Conservation (phyloP, 1,140 invertebrate species). For the Solenopsis fugax region DNA sequence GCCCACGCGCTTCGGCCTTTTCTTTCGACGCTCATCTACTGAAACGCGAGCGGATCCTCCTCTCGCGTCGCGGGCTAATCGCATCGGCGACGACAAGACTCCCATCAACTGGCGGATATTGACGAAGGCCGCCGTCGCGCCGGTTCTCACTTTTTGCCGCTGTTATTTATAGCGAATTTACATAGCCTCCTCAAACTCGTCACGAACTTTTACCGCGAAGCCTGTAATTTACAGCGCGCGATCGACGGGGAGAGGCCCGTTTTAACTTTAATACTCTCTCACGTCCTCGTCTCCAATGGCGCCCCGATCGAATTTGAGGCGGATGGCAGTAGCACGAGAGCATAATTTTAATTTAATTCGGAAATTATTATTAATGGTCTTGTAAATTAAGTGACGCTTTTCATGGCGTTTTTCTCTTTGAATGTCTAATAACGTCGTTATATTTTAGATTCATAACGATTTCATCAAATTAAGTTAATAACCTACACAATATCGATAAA, state of each 20-base stretch:
- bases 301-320: slow-evolving; percentile 39
- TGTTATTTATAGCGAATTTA: slow-evolving; percentile 74
- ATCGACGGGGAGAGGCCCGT: slow-evolving; percentile 17
- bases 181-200: slow-evolving; percentile 62
- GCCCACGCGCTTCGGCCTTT: slow-evolving; percentile 32
- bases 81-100: slow-evolving; percentile 68
- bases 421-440: background rate
- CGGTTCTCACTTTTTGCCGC: slow-evolving; percentile 64
- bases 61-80: slow-evolving; percentile 37
- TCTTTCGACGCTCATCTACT: slow-evolving; percentile 59
- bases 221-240: slow-evolving; percentile 59
- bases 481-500: background rate
- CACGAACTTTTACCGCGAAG: slow-evolving; percentile 61
- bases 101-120: slow-evolving; percentile 70
- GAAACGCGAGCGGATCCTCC: slow-evolving; percentile 34
- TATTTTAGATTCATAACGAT: slow-evolving; percentile 12
- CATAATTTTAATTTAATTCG: slow-evolving; percentile 35
- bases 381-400: slow-evolving; percentile 8
- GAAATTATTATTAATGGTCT: slow-evolving; percentile 45
- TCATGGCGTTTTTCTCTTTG: background rate
- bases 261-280: slow-evolving; percentile 42
- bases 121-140: slow-evolving; percentile 65
- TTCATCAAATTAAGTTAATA: slow-evolving; percentile 40
- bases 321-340: background rate
- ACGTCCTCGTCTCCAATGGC: background rate